Base-by-base conservation (phyloP, 2,797 vertebrate genomes). In the Gymnothorax javanicus region DNA sequence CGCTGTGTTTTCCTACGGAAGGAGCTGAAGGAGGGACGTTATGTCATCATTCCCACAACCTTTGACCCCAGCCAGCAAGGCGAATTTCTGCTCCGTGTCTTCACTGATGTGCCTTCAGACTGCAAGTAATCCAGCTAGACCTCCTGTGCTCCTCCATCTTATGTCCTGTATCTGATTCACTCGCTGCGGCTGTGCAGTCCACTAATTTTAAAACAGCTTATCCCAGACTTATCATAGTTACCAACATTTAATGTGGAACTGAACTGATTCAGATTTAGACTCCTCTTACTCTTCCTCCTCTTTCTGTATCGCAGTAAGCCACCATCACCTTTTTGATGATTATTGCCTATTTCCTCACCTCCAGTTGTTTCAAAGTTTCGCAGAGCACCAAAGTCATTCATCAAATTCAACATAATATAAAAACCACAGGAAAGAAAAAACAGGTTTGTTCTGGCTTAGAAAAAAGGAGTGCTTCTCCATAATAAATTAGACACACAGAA, bases 31-130 rank as follows among this genome's bases (percentile, higher is more conserved):
- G 96, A 98, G 92, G 98, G 98, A 0, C 97, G 98, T 50, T 99
- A 99, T 0, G 96, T 99, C 93, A 94, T 99, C 93, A 93, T 99
- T 87, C 98, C 98, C 77, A 98, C 97, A 0, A 99, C 98, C 64
- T 99, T 99, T 3, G 96, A 99, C 87, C 95, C 97, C 0, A 93
- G 95, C 52, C 93, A 95, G 0, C 93, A 96, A 7, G 97, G 96
- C 54, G 97, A 99, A 4, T 99, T 98, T 92, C 95, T 99, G 87
- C 96, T 99, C 87, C 95, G 98, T 11, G 82, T 97, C 91, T 99
- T 98, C 95, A 97, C 97, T 0, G 98, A 99, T 0, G 95, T 98
- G 89, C 95, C 96, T 86, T 95, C 98, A 0, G 94, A 96, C 89
- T 99, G 96, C 96, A 96, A 92, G 98, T 99, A 94, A 82, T 93